Conservation (phyloP, 2,797 vertebrate species). For the Mycteria americana region DNA sequence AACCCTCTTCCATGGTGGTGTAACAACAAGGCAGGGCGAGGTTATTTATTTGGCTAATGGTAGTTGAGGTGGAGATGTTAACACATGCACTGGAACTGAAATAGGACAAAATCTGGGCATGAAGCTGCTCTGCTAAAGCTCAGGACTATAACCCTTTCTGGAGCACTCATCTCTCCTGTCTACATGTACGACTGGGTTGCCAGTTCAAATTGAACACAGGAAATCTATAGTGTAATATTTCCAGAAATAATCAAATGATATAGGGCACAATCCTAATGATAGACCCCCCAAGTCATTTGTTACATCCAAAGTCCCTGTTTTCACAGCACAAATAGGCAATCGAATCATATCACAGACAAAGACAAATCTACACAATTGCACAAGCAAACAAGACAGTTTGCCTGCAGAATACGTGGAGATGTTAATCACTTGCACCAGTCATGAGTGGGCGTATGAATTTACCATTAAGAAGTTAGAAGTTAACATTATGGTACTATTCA, state of each 20-base stretch:
- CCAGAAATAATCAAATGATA: neutral
- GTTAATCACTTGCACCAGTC: neutral
- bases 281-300: neutral
- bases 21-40: neutral
- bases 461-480: neutral
- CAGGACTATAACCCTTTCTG: neutral
- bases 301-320: neutral
- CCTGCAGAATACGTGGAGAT: neutral
- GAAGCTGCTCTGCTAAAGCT: neutral
- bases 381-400: neutral
- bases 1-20: neutral
- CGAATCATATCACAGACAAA: neutral
- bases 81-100: neutral
- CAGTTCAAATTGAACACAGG: neutral
- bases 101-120: neutral
- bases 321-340: neutral
- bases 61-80: neutral
- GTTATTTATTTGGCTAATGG: neutral
- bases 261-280: accelerated
- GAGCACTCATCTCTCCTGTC: neutral
- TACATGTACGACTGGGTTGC: neutral
- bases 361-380: neutral
- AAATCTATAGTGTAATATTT: neutral
- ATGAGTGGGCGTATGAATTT: neutral
- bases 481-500: neutral